Evolutionary conservation across 1,140 invertebrate genomes (phyloP), one percentile per base, ranked within the genome.

Genomic region (Ganaspis sp.): DNA sequence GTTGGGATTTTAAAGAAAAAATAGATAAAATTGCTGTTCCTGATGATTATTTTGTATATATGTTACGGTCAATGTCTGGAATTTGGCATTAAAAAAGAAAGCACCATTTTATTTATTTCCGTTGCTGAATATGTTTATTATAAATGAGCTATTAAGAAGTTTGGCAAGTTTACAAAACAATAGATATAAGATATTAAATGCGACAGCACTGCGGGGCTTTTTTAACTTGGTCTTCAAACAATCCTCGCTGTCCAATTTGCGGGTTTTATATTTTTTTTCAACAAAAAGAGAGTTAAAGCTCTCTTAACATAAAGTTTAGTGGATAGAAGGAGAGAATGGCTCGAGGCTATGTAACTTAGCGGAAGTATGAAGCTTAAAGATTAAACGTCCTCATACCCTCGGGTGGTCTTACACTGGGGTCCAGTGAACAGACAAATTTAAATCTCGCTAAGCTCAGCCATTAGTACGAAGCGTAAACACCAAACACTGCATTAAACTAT

Each of bases 381-480:
- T 90, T 88, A 87, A 88, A 88, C 80, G 86, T 86, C 82, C 79
- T 84, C 80, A 78, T 79, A 79, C 77, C 83, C 82, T 75, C 72
- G 49, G 77, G 76, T 70, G 77, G 76, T 70, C 74, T 82, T 77
- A 75, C 81, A 54, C 58, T 54, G 69, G n/a, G 49, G 76, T 72
- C 77, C 73, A 73, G 81, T 64, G 85, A 81, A 84, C 78, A 83
- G 86, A 85, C 84, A 88, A 90, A 90, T 90, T 91, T 90, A 90
- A 91, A 91, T 90, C 90, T 90, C 86, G 82, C 88, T 89, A 90
- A 90, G 89, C 89, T 82, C 64, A 81, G 77, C 89, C 89, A 90
- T 90, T 91, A 90, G 89, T 87, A 87, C 83, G 74, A 87, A 90
- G 85, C 87, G 90, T 89, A 91, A 90, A 91, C 88, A 90, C 84